These are phyloP conservation scores for Dascillus cervinus DNA, from an alignment of 2,888 invertebrate species.

Conservation along the genomic window DNA sequence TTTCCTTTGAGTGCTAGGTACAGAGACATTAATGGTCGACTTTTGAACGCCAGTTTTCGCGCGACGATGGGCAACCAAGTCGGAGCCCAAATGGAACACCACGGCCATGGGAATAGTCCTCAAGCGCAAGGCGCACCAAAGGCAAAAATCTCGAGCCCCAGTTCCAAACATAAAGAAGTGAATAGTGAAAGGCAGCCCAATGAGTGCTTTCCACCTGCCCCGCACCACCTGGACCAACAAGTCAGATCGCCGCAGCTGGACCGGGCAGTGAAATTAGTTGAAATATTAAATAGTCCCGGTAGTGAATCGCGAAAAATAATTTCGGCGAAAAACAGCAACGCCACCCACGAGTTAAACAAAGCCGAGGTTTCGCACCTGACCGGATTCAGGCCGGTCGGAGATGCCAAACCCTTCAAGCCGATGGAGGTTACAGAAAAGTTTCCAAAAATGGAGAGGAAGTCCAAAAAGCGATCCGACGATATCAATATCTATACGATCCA, in stretches of 20 bases:
- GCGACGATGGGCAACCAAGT: constrained; percentile 1
- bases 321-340: constrained; percentile 29
- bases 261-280: constrained; percentile 10
- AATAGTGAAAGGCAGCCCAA: background rate
- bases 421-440: constrained; percentile 15
- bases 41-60: constrained; percentile 1
- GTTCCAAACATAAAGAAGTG: background rate
- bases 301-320: constrained; percentile 13
- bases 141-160: background rate
- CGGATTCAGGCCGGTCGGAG: constrained; percentile 47
- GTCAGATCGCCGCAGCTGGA: constrained; percentile 5
- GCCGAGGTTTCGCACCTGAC: constrained; percentile 46
- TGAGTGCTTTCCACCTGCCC: background rate
- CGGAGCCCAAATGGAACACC: background rate
- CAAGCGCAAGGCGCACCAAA: background rate
- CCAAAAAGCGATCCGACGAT: constrained; percentile 24
- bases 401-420: constrained; percentile 25
- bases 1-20: constrained; percentile 20
- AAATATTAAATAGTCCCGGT: constrained; percentile 10
- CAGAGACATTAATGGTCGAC: constrained; percentile 12
- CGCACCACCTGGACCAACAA: constrained; percentile 1
- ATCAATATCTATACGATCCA: constrained; percentile 31
- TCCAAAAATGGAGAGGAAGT: constrained; percentile 25
- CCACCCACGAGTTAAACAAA: constrained; percentile 38
- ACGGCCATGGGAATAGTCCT: background rate